phyloP scores from a whole-genome alignment of 2,113 vertebrate genomes.

The Epinephelus moara region DNA sequence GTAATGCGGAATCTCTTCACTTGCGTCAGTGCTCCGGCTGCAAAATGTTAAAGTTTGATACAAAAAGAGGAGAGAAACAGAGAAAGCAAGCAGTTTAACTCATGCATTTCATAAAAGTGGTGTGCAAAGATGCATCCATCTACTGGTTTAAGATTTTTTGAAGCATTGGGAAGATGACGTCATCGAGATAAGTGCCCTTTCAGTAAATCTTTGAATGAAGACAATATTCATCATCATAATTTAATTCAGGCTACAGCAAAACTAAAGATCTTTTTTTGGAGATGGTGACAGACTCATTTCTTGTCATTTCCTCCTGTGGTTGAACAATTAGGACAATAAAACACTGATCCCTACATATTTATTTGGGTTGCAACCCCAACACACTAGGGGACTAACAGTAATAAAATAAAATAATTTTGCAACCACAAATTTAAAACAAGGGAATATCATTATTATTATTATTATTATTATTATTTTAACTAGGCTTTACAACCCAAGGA shows the following conservation, averaged over 20 bases:
- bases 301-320: neutral
- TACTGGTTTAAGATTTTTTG: neutral
- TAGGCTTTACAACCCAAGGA: too few relatives aligned
- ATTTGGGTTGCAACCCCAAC: neutral
- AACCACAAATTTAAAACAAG: neutral
- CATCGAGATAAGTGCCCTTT: neutral
- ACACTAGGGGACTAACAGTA: neutral
- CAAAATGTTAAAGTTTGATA: conserved; percentile 47
- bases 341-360: neutral
- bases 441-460: too few relatives aligned
- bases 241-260: neutral
- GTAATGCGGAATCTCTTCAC: conserved; percentile 85
- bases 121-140: too few relatives aligned
- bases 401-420: neutral
- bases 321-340: neutral
- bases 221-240: neutral
- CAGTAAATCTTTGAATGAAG: neutral
- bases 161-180: conserved; percentile 37
- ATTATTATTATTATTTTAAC: too few relatives aligned
- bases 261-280: neutral
- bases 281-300: neutral
- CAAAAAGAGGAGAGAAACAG: neutral
- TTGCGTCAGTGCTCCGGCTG: conserved; percentile 67
- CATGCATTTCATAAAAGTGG: rapidly evolving
- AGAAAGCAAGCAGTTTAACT: neutral